Base-by-base conservation (phyloP, 2,113 vertebrate genomes). In the Collichthys lucidus region DNA sequence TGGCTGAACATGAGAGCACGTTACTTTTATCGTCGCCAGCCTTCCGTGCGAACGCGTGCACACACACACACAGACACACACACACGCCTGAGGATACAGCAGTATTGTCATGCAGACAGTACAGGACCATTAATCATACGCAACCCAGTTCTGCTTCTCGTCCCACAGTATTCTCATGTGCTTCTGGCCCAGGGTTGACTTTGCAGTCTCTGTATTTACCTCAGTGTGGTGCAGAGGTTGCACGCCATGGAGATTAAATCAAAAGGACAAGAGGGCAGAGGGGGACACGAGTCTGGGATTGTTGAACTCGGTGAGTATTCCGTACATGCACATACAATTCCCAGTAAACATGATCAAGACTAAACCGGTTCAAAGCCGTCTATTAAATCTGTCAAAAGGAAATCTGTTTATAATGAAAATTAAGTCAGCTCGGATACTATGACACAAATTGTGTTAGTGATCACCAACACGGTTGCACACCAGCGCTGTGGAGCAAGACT, bases 201-300 rank as follows among this genome's bases (percentile, higher is more conserved):
- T 81, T 85, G 82, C 88, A 85, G 88, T 73, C 68, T 89, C 67
- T 87, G 83, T 84, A 82, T 88, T 91, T 86, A 89, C 83, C 75
- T 79, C 90, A 61, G 69, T 16, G 76, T 49, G 74, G 74, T 70
- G 85, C 88, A 89, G 82, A 82, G 77, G 76, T 85, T 77, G 60
- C 79, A 79, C 82, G 77, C 76, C 60, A 3, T 29, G 65, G 67
- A 89, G 84, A 90, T 89, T 85, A 85, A 79, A 84, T 74, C 68
- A 83, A 74, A 89, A 59, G 73, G 84, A 73, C 77, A 66, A 66
- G 63, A 74, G 74, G 31, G 61, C 55, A 19, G 19, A 14, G 20
- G 19, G 44, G 19, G 17, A 42, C 3, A n/a, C 11, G 49, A 67
- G 72, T 59, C 5, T 5, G 31, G 53, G 12, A 53, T 57, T 35